These are phyloP conservation scores for Oryzias curvinotus DNA, from an alignment of 2,113 vertebrate genomes.

Conservation along the genomic window DNA sequence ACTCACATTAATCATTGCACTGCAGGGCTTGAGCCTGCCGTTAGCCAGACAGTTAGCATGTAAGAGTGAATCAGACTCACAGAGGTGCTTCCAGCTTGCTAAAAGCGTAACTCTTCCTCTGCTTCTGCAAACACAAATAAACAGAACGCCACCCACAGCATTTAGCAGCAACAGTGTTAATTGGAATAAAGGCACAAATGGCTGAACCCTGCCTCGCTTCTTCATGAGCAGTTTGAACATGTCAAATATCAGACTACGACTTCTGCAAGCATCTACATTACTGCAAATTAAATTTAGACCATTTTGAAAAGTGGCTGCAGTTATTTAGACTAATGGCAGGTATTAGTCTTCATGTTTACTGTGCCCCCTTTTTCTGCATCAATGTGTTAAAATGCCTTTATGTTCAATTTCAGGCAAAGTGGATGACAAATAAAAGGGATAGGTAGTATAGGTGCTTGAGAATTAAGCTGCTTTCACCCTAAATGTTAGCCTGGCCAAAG, in stretches of 20 bases:
- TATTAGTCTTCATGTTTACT: constrained; percentile 29
- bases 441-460: too few relatives aligned
- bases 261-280: constrained; percentile 4
- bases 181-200: constrained; percentile 11
- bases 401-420: constrained; percentile 18
- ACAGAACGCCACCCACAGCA: background rate
- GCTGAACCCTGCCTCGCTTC: background rate
- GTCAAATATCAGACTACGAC: constrained; percentile 34
- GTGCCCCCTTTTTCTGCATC: constrained; percentile 1
- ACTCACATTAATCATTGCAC: constrained; percentile 54
- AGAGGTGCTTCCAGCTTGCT: background rate
- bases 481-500: too few relatives aligned
- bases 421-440: constrained; percentile 9
- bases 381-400: constrained; percentile 12
- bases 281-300: constrained; percentile 24
- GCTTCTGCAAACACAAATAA: constrained; percentile 5
- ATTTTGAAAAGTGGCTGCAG: constrained; percentile 33
- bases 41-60: constrained; percentile 51
- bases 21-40: constrained; percentile 20
- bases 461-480: too few relatives aligned
- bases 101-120: background rate
- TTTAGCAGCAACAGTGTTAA: constrained; percentile 24
- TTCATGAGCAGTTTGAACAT: constrained; percentile 14
- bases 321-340: constrained; percentile 44
- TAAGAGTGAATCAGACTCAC: constrained; percentile 29